Base-by-base conservation (phyloP, 1,140 invertebrate species). In the Drosophila watanabei region DNA sequence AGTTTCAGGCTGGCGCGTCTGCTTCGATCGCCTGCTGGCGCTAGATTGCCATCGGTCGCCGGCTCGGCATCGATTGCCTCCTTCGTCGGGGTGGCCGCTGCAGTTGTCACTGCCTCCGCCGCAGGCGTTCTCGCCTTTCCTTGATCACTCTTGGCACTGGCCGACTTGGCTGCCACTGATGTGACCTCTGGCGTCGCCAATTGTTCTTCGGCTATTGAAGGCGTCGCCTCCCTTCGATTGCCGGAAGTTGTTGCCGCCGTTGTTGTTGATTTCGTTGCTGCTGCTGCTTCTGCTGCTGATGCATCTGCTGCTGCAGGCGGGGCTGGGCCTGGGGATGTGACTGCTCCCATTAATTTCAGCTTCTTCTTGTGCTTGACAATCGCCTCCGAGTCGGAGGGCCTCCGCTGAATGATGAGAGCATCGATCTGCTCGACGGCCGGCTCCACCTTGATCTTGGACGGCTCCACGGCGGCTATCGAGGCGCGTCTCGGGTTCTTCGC, bases 371-470 rank as follows among this genome's bases (percentile, higher is more conserved):
- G 86, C 59, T 91, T 92, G 11, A 93, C 77, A 66, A 92, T 77
- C 54, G 92, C 68, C 70, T 88, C 89, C 43, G 92, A 92, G 63
- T 93, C 92, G 37, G 92, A 93, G 73, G 92, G 91, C 62, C 92
- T 81, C 28, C 92, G 71, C 73, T 92, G 82, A 80, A 49, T 65
- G 30, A 76, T 71, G 30, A 88, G 72, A 59, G 71, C 72, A 83
- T 84, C 84, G 69, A 60, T 70, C 69, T 75, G 69, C 52, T 45
- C 62, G 8, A 64, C 75, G 39, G 65, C 41, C 14, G 79, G 39
- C 57, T 90, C 86, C 28, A 86, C 76, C 63, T 87, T 80, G 60
- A 92, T 92, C 82, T 82, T 92, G 32, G 88, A 92, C 41, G 82
- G 79, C 60, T 93, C 92, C 60, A 91, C 89, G 7, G 83, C 89